Base-by-base conservation (phyloP, 2,797 vertebrate species). In the Vireo griseus region DNA sequence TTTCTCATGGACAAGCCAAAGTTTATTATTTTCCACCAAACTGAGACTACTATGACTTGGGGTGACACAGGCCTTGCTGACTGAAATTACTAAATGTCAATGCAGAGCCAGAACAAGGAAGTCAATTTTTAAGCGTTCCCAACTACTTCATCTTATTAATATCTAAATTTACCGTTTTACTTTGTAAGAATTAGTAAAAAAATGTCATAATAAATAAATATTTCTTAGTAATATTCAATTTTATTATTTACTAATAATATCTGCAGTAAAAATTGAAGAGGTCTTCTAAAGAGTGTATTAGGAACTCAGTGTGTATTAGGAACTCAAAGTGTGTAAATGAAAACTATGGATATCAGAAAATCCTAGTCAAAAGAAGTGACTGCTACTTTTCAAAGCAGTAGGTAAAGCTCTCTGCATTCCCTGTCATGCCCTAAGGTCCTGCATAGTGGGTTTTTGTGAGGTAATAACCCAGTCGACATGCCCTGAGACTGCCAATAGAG, bases 381-480 rank as follows among this genome's bases (percentile, higher is more conserved):
- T 75, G 17, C n/a, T 77, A 1, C 44, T 76, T 85, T 68, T 21
- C 26, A 29, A 48, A 75, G 21, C 9, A 45, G 9, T 35, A 33
- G 18, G 16, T 59, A 45, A 61, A 86, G 26, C 16, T 45, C 15
- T 78, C 22, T 84, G 18, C 12, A 12, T 22, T 75, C 31, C 13
- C 13, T 57, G 16, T 78, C 22, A 17, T 15, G 8, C 33, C 39
- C n/a, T 33, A 16, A 28, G 26, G 54, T 72, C 39, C 35, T 51
- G 37, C 22, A 14, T 18, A 29, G 4, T 18, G 25, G 1, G 13
- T 77, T 77, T 21, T 37, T 82, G 24, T 25, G 51, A 59, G 52
- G 33, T 7, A 42, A 16, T 67, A 51, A n/a, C 5, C 9, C 9
- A 42, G 35, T 11, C 20, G 0, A 0, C 3, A 1, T 42, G 29